These are phyloP conservation scores for Eugnorisma glareosa DNA, from an alignment of 2,888 invertebrate genomes.

Conservation along the genomic window DNA sequence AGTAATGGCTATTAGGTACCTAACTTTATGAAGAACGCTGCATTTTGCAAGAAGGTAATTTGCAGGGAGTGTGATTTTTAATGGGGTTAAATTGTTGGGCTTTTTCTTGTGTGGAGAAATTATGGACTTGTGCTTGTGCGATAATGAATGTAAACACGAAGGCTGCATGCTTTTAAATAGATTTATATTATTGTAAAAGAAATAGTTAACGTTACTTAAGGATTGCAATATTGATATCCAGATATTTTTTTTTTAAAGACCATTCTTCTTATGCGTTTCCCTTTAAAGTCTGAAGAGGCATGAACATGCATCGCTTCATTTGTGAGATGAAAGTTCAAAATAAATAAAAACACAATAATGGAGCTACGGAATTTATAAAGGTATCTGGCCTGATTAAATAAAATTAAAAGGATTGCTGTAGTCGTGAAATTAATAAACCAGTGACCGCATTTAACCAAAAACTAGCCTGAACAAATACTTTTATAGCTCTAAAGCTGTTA, in stretches of 20 bases:
- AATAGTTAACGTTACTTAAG: not conserved
- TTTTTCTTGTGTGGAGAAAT: constrained; percentile 31
- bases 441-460: not conserved
- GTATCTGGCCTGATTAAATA: too few species aligned
- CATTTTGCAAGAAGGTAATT: constrained; percentile 39
- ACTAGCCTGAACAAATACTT: not conserved
- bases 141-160: constrained; percentile 48
- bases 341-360: not conserved
- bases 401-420: not conserved
- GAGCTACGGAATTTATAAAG: not conserved
- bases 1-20: constrained; percentile 4
- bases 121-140: constrained; percentile 10
- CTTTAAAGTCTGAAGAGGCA: not conserved
- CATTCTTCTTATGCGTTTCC: not conserved
- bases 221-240: too few species aligned
- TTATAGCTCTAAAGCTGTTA: not conserved
- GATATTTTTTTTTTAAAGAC: not conserved
- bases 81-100: constrained; percentile 40
- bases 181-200: constrained; percentile 31
- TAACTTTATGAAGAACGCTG: constrained; percentile 39
- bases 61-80: constrained; percentile 41
- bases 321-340: not conserved
- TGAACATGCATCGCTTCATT: not conserved
- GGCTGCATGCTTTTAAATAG: constrained; percentile 23
- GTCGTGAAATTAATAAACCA: not conserved